Base-by-base conservation (phyloP, 1,140 invertebrate genomes). In the Venturia canescens region DNA sequence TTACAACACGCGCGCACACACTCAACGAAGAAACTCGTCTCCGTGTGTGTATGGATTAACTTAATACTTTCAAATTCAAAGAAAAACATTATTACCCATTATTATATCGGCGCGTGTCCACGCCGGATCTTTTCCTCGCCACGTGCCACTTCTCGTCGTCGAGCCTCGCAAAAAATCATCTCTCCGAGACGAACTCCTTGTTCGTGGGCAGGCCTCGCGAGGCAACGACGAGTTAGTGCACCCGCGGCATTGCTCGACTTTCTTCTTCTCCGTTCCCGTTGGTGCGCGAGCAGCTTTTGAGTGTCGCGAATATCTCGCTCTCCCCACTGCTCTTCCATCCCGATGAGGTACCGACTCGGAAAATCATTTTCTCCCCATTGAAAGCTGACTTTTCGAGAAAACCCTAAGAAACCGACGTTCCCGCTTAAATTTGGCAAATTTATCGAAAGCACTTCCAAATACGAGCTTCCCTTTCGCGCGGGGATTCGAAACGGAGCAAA, bases 91-190 rank as follows among this genome's bases (percentile, higher is more conserved):
- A 71, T 71, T 71, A 71, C 69, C 69, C 69, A 44, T 71, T 71
- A 71, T 71, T 71, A 71, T 71, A 71, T 71, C 69, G 69, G 69
- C 69, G 69, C 69, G 69, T 71, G 69, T 71, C 66, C 66, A 66
- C 66, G 29, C 69, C 69, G 44, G 15, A 31, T 11, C 18, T 44
- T 26, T 6, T 18, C 4, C 15, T 60, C 13, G 53, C 74, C 60
- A 63, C 60, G 74, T 77, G 53, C 53, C 53, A 60, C 50, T 31
- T 18, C 50, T 15, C 50, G 50, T 23, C 21, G n/a, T 34, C 27
- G 74, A 26, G n/a, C 26, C 18, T 44, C 23, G 74, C 74, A 60
- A 66, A 77, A 66, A 71, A 38, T 71, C 31, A 21, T 71, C 31
- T 38, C 69, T 23, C 16, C 18, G 60, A 48, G 38, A 48, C 7